Conservation (phyloP, 2,113 vertebrate species). For the Anguilla japonica region DNA sequence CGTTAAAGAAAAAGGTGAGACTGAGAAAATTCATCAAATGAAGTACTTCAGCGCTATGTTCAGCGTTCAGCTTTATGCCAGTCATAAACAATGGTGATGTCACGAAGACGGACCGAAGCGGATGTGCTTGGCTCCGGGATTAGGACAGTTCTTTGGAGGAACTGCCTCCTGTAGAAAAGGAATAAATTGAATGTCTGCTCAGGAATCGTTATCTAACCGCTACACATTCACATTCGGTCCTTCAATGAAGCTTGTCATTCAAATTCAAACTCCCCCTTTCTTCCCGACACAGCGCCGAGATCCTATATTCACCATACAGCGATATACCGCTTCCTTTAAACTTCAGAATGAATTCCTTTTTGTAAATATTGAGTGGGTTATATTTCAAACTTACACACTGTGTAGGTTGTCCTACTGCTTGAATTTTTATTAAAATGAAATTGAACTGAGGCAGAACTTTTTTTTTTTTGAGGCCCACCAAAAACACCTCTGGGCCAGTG, state of each 20-base stretch:
- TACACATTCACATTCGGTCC: background rate
- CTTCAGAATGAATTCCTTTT: background rate
- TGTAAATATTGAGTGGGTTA: background rate
- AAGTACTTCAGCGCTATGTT: background rate
- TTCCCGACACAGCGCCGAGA: background rate
- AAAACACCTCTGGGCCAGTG: too few relatives aligned
- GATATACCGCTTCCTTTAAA: background rate
- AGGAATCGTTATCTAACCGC: background rate
- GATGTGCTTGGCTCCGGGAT: background rate
- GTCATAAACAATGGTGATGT: background rate
- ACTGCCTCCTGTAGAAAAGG: background rate
- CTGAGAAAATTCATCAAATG: background rate
- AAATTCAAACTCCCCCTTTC: background rate
- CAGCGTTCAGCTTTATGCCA: background rate
- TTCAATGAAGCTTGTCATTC: slow-evolving; percentile 1
- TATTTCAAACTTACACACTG: background rate
- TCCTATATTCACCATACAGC: background rate
- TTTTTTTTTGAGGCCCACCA: too few relatives aligned
- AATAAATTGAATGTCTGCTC: background rate
- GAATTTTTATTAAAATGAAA: background rate
- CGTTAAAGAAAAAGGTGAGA: background rate
- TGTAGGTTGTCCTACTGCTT: background rate
- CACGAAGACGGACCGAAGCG: background rate
- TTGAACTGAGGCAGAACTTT: background rate
- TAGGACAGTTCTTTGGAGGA: background rate